Evolutionary conservation across 37 sponge, comb jelly and placozoan species (phyloP), one percentile per base, ranked within the genome.

Genomic region (Spongilla lacustris): DNA sequence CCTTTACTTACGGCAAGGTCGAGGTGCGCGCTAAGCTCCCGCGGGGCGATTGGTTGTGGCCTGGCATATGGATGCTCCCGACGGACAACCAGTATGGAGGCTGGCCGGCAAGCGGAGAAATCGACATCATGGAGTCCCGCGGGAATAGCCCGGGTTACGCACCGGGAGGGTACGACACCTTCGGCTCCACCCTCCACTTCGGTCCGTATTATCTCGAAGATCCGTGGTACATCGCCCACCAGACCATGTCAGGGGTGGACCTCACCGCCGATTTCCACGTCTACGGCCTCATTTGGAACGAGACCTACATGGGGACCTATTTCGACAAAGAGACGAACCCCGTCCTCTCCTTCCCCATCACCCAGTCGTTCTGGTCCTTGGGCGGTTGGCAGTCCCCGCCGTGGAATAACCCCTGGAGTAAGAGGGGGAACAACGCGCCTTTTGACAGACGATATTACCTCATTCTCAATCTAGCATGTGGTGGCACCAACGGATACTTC

Each of bases 81-180:
- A 69, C 75, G 21, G 41, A 86, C 49, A 85, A 93, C 27, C 88
- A 93, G 82, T 93, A 93, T 74, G 94, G 94, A 11, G 37, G 30
- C 12, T 93, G 94, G 94, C 94, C 94, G 21, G 84, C 88, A 12
- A 93, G 94, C 71, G 94, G 94, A 33, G 91, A 87, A 69, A 93
- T 93, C 33, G 94, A 93, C 75, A 93, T 93, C 4, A 87, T 93
- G 91, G 91, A 93, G 78, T 90, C 94, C 17, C 70, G 94, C 26
- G 94, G 94, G 0, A 93, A 93, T 36, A 25, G 76, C 14, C 84
- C 90, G 4, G 71, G 74, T 3, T 93, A 93, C 48, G 66, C 91
- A 29, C 81, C 91, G 12, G 94, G 94, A 2, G 93, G 93, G 1
- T 84, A 75, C 36, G 49, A 93, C 68, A 74, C 69, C 28, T 86